These are phyloP conservation scores for Enteromius fasciolatus DNA, from an alignment of 2,797 vertebrate species.

Conservation along the genomic window DNA sequence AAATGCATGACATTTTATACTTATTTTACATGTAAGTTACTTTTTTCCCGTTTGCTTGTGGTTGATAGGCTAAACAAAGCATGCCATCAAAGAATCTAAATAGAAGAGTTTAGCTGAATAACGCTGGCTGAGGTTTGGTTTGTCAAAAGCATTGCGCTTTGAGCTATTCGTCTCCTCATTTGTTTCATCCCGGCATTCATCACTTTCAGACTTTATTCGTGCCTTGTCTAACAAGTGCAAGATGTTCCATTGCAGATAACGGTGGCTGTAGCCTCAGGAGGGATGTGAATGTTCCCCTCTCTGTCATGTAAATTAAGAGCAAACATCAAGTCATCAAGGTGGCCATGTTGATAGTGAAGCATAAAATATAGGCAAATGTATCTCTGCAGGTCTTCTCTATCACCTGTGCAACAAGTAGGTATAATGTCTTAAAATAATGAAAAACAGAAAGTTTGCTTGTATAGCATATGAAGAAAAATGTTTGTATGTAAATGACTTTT, in stretches of 20 bases:
- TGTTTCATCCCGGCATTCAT: conserved; percentile 27
- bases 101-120: conserved; percentile 20
- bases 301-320: conserved; percentile 47
- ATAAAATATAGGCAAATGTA: neutral
- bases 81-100: neutral
- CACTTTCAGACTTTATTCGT: conserved; percentile 21
- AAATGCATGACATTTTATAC: conserved; percentile 13
- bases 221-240: conserved; percentile 44
- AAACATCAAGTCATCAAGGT: conserved; percentile 48
- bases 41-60: neutral
- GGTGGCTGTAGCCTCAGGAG: conserved; percentile 3
- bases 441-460: neutral
- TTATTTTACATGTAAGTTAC: neutral
- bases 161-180: conserved; percentile 13
- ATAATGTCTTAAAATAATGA: neutral
- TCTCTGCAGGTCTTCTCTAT: neutral
- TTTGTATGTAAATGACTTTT: neutral
- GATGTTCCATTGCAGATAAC: conserved; percentile 58
- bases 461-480: neutral
- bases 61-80: neutral
- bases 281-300: conserved; percentile 22
- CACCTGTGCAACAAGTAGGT: neutral
- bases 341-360: conserved; percentile 44
- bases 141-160: conserved; percentile 20
- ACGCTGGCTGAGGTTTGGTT: neutral